These are phyloP conservation scores for Brachymystax lenok DNA, from an alignment of 2,797 vertebrate species.

Conservation along the genomic window DNA sequence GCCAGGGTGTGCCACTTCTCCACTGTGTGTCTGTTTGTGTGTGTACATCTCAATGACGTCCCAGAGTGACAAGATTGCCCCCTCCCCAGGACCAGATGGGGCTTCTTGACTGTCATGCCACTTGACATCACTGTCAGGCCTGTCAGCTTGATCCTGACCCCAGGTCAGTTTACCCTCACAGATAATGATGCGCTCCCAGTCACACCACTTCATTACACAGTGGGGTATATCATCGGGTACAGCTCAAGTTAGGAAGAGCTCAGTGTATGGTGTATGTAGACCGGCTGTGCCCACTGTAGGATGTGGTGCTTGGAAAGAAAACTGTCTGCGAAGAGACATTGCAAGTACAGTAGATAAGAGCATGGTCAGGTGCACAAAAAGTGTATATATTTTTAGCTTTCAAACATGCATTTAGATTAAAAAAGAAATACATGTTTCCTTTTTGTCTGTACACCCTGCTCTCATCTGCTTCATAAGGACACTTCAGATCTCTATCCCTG, in stretches of 20 bases:
- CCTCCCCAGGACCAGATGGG: conserved; percentile 71
- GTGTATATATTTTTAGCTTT: too few species aligned
- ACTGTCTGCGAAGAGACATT: neutral
- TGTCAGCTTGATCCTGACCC: conserved; percentile 78
- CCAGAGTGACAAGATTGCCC: conserved; percentile 61
- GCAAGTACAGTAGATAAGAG: neutral
- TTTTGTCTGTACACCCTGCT: too few species aligned
- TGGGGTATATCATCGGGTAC: neutral
- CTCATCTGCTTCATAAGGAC: too few species aligned
- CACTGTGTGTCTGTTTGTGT: neutral
- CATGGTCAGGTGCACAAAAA: neutral
- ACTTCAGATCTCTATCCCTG: too few species aligned
- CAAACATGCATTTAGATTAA: too few species aligned
- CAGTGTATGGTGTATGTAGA: neutral
- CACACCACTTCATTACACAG: conserved; percentile 64
- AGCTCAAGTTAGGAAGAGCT: neutral
- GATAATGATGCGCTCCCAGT: conserved; percentile 74
- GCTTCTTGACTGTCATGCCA: conserved; percentile 59
- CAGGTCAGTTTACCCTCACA: conserved; percentile 63
- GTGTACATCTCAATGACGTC: conserved; percentile 20
- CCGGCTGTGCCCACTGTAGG: conserved; percentile 2
- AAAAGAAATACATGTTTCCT: too few species aligned
- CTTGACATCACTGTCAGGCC: conserved; percentile 78
- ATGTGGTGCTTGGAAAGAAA: neutral
- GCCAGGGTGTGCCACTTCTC: neutral